These are phyloP conservation scores for Tychaedon coryphoeus DNA, from an alignment of 2,113 vertebrate genomes.

Conservation along the genomic window DNA sequence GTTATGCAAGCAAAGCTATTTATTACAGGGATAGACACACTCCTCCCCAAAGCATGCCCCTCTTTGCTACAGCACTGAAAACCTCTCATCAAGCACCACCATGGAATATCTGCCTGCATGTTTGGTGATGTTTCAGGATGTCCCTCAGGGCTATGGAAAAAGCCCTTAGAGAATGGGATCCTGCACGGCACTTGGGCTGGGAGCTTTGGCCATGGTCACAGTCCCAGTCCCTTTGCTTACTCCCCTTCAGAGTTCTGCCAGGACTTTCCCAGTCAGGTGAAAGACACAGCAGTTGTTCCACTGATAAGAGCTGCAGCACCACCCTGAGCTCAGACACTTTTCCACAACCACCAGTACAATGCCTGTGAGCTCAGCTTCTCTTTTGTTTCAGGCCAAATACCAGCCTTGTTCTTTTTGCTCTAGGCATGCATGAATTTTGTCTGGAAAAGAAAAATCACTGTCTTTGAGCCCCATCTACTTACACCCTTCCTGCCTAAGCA, in stretches of 20 bases:
- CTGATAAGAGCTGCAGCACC: not conserved
- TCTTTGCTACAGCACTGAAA: not conserved
- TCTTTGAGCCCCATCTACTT: not conserved
- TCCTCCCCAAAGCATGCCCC: too few relatives aligned
- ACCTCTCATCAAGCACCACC: not conserved
- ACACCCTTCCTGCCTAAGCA: not conserved
- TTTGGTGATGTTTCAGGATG: not conserved
- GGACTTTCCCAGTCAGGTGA: not conserved
- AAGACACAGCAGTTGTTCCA: not conserved
- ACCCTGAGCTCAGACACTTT: not conserved
- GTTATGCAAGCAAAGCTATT: not conserved
- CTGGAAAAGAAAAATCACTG: not conserved
- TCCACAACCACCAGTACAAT: not conserved
- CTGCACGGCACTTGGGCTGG: not conserved
- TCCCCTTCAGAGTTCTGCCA: not conserved
- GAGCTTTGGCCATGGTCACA: not conserved
- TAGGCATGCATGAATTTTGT: not conserved
- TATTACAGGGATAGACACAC: not conserved
- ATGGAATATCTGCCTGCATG: not conserved
- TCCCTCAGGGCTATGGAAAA: not conserved
- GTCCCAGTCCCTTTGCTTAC: not conserved
- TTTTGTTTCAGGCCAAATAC: not conserved
- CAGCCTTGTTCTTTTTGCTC: not conserved
- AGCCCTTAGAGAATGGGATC: not conserved
- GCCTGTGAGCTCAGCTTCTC: accelerated